phyloP scores from a whole-genome alignment of 2,888 invertebrate genomes.

The Cepaea hortensis region DNA sequence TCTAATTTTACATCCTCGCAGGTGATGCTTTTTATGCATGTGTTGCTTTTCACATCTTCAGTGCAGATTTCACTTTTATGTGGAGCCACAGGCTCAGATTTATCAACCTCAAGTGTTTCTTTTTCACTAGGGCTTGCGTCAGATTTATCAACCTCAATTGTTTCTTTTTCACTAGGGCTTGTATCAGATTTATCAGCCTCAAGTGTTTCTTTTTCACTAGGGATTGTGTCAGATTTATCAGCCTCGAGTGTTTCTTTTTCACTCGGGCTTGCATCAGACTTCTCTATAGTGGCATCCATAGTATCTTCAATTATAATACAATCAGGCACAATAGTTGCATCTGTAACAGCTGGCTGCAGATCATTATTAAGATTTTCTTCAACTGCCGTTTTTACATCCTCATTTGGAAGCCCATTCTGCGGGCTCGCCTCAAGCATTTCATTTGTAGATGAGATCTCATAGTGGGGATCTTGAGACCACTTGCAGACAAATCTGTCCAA shows the following conservation, averaged over 20 bases:
- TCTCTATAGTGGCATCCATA: constrained; percentile 8
- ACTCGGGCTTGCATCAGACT: constrained; percentile 14
- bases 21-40: no score
- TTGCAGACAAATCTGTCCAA: constrained; percentile 61
- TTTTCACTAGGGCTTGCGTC: background rate
- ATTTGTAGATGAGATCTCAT: constrained; percentile 68
- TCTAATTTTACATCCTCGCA: background rate
- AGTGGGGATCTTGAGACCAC: constrained; percentile 42
- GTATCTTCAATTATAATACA: constrained; percentile 38
- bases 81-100: background rate
- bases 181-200: no score
- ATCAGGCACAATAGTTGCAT: background rate
- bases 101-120: no score
- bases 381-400: constrained; percentile 6
- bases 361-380: background rate
- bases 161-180: no score
- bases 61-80: background rate
- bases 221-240: background rate
- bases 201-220: background rate
- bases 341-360: background rate
- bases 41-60: background rate
- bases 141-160: background rate
- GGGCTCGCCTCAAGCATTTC: constrained; percentile 62
- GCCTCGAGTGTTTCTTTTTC: no score
- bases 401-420: constrained; percentile 27